Evolutionary conservation across 2,113 vertebrate species (phyloP).

Genomic region (Rhinolophus sinicus): DNA sequence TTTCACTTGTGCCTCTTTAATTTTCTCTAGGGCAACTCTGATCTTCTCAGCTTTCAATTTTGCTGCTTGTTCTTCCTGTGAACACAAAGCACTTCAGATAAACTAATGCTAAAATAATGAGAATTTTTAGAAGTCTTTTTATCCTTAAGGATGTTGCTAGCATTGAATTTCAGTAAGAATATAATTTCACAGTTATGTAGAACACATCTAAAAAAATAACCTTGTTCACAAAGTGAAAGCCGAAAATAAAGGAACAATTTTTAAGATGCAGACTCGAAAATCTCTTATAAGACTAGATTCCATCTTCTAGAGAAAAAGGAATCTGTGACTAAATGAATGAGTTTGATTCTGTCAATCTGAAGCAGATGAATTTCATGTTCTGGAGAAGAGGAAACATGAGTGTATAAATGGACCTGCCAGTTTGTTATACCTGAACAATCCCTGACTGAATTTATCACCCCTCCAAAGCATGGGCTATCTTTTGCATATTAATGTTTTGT

Average conservation of each 20-base stretch:
- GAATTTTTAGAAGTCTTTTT: slow-evolving; percentile 43
- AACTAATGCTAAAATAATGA: slow-evolving; percentile 32
- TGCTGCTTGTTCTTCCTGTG: slow-evolving; percentile 97
- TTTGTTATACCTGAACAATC: neutral
- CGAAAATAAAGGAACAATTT: neutral
- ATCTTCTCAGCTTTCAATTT: slow-evolving; percentile 99
- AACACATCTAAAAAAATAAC: slow-evolving; percentile 43
- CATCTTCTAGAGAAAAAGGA: neutral
- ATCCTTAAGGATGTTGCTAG: neutral
- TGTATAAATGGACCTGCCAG: no score
- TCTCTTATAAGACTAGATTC: slow-evolving; percentile 1
- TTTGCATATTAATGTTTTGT: slow-evolving; percentile 12
- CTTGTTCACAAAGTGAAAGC: neutral
- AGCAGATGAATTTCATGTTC: slow-evolving; percentile 24
- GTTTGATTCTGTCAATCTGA: slow-evolving; percentile 3
- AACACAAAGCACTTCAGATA: slow-evolving; percentile 78
- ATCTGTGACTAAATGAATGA: neutral
- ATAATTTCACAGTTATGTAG: neutral
- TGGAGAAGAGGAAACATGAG: neutral
- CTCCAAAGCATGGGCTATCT: neutral
- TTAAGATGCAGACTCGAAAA: neutral
- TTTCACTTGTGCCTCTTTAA: slow-evolving; percentile 99
- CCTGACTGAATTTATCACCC: neutral
- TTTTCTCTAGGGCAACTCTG: slow-evolving; percentile 97
- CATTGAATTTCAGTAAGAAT: slow-evolving; percentile 64